Base-by-base conservation (phyloP, 2,888 invertebrate genomes). In the Agonopterix alstromeriana region DNA sequence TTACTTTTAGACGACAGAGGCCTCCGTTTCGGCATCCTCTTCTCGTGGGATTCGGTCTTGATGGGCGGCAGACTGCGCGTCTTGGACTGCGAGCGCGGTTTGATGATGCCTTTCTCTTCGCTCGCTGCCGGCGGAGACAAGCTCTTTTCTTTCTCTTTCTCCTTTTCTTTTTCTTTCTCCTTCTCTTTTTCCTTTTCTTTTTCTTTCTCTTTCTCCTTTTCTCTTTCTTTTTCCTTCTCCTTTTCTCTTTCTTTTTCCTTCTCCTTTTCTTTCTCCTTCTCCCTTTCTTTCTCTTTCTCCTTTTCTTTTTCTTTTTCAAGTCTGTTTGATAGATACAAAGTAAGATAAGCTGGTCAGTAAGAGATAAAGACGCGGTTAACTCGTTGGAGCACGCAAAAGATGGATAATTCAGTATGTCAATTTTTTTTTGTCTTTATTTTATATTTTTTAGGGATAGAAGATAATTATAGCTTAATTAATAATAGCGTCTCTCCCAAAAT, bases 1-100 rank as follows among this genome's bases (percentile, higher is more conserved):
- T 71, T 65, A 88, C 89, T 67, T 67, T 82, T 87, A 10, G 82
- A 77, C 10, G 81, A 80, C 38, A 80, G 43, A 0, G 78, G 79
- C 42, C 82, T 70, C 48, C 82, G 67, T 49, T 85, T 89, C 0
- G 73, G 82, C 36, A 73, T 79, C 48, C 80, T 65, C 55, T 80
- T 85, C 10, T 80, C 85, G 40, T 71, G 73, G 11, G 63, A 60
- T 41, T 83, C 85, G 0, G 61, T 63, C 54, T 80, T 81, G 10
- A 72, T 50, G 0, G 79, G 77, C 3, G 77, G 72, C 9, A 73
- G 51, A 10, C 73, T 72, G 2, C 87, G 80, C 1, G 73, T 80
- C 48, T 85, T 86, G 1, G 87, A 86, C 50, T 77, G 80, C 1
- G 86, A 84, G 1, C 86, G 77, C 60, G 0, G 56, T 58, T 35